These are phyloP conservation scores for Branchinecta sandiegonensis DNA, from an alignment of 2,888 invertebrate genomes.

Conservation along the genomic window DNA sequence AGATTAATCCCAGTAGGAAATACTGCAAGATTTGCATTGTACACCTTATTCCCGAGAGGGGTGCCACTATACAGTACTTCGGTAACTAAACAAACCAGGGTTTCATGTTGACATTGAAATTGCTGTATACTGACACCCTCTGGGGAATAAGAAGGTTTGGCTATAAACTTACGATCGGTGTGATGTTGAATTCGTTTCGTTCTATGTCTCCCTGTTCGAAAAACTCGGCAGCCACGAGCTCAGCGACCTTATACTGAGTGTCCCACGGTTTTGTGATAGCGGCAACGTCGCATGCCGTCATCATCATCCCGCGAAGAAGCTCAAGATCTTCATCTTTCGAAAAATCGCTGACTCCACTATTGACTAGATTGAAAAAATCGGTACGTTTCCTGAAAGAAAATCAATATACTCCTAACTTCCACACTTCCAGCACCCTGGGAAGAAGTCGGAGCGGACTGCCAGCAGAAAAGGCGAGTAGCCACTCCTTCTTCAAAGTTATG, in stretches of 20 bases:
- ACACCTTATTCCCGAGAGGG: too few species aligned
- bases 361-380: constrained; percentile 59
- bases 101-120: too few species aligned
- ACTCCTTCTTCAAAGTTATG: too few species aligned
- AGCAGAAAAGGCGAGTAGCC: too few species aligned
- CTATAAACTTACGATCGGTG: constrained; percentile 35
- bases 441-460: too few species aligned
- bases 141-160: background rate
- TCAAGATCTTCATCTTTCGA: constrained; percentile 59
- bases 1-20: too few species aligned
- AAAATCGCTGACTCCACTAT: constrained; percentile 46
- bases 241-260: constrained; percentile 59
- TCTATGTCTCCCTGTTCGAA: constrained; percentile 39
- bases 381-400: constrained; percentile 57
- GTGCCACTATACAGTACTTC: too few species aligned
- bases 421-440: too few species aligned
- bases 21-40: too few species aligned
- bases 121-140: too few species aligned
- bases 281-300: constrained; percentile 88
- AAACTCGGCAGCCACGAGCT: constrained; percentile 37
- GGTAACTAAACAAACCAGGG: too few species aligned
- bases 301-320: constrained; percentile 72
- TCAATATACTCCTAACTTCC: background rate
- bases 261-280: constrained; percentile 92
- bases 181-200: constrained; percentile 34